A percentile compares a stretch with the other conserved stretches of the same genome.
Evolutionary conservation across 2,797 vertebrate species (phyloP).

Genomic region (Acipenser ruthenus): DNA sequence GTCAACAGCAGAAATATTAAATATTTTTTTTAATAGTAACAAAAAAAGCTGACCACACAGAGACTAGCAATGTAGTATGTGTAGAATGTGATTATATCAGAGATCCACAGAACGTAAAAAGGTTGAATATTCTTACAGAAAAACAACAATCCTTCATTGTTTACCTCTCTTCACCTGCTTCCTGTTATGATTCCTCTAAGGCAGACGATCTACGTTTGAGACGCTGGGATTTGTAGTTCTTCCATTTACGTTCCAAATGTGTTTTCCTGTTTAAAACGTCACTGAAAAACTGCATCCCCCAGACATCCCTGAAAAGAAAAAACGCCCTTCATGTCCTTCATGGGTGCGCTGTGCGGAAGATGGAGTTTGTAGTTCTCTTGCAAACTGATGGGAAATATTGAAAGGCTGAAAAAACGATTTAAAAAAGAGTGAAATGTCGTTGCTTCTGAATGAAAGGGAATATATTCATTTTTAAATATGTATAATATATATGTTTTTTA

Average conservation of each 20-base stretch:
- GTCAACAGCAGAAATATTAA: background rate
- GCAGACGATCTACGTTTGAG: background rate
- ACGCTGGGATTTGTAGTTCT: background rate
- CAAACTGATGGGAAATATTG: no score
- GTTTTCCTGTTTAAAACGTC: background rate
- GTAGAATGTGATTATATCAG: background rate
- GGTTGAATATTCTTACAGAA: background rate
- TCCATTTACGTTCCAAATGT: background rate
- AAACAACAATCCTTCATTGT: slow-evolving; percentile 1
- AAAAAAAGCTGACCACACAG: no score
- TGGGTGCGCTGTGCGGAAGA: no score
- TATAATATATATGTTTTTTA: no score
- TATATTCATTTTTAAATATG: no score
- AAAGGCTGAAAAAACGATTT: no score
- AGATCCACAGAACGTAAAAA: background rate
- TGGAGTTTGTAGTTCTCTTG: no score
- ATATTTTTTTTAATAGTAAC: background rate
- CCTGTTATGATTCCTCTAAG: background rate
- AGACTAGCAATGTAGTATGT: no score
- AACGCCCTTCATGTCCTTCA: background rate
- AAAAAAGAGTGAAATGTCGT: no score
- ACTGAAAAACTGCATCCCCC: background rate
- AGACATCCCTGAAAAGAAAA: background rate
- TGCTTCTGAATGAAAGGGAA: no score
- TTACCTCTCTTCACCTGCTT: slow-evolving; percentile 1